Conservation (phyloP, 2,113 vertebrate species). For the Platanista minor region DNA sequence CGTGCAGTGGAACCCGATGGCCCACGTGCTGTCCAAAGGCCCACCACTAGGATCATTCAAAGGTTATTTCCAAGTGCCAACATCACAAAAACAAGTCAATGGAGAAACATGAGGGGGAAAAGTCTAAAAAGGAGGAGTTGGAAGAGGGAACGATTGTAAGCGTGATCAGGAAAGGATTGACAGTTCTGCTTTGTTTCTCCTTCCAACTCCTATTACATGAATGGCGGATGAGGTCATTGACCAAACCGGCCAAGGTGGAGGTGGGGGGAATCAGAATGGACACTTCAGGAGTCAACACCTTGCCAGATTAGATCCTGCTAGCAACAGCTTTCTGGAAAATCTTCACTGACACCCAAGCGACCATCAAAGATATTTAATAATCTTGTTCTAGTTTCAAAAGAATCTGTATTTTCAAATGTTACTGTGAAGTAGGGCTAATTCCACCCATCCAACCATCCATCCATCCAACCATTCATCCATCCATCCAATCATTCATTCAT, state of each 20-base stretch:
- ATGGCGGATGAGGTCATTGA: rapidly evolving
- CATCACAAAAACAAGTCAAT: not conserved
- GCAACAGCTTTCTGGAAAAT: not conserved
- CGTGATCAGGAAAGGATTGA: rapidly evolving
- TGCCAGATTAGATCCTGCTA: not conserved
- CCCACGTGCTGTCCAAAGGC: not conserved
- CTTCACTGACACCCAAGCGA: not conserved
- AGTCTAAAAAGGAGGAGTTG: rapidly evolving
- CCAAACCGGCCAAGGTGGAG: not conserved
- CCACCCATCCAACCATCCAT: no score
- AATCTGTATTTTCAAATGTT: not conserved
- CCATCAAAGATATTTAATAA: not conserved
- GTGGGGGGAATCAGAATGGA: rapidly evolving
- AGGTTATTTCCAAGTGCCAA: not conserved
- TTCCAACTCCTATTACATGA: rapidly evolving
- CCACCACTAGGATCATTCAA: not conserved
- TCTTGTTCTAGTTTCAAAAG: not conserved
- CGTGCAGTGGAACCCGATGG: rapidly evolving
- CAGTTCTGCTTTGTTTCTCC: not conserved
- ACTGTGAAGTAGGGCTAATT: not conserved
- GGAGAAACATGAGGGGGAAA: not conserved
- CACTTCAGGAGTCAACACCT: rapidly evolving
- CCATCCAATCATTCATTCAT: not conserved
- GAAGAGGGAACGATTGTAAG: not conserved
- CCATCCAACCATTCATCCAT: not conserved